A percentile compares a stretch with the other conserved stretches of the same genome.
Conservation (phyloP, 2,888 invertebrate species). For the Dermolepida albohirtum region DNA sequence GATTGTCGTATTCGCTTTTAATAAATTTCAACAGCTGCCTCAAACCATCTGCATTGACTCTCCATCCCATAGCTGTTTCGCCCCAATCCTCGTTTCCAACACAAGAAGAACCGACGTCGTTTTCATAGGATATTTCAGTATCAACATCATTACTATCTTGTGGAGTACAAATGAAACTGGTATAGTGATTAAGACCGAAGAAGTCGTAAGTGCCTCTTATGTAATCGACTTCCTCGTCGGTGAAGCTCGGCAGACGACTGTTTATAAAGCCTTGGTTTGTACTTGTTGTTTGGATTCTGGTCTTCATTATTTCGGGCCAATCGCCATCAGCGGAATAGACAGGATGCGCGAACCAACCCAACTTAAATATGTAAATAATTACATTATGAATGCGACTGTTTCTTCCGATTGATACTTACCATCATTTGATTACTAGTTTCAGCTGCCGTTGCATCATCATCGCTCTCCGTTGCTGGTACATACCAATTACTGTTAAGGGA, state of each 20-base stretch:
- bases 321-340: constrained; percentile 72
- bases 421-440: constrained; percentile 69
- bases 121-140: constrained; percentile 54
- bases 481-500: constrained; percentile 70
- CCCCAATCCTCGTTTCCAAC: constrained; percentile 3
- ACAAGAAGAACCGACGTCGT: constrained; percentile 23
- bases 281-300: constrained; percentile 70
- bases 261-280: constrained; percentile 69
- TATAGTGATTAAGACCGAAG: constrained; percentile 81
- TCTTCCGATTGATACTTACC: constrained; percentile 56
- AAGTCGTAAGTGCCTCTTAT: constrained; percentile 77
- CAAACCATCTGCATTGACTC: constrained; percentile 74
- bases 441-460: constrained; percentile 68
- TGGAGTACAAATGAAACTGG: constrained; percentile 66
- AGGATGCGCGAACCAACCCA: constrained; percentile 77
- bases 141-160: constrained; percentile 58
- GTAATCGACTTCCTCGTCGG: constrained; percentile 69
- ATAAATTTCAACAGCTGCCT: constrained; percentile 74
- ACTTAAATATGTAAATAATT: constrained; percentile 64
- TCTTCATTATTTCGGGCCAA: constrained; percentile 75
- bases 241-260: constrained; percentile 75
- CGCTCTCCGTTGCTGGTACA: constrained; percentile 63
- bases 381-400: too few species aligned
- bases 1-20: constrained; percentile 70
- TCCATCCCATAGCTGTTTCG: constrained; percentile 4